These are phyloP conservation scores for Aphaenogaster floridana DNA, from an alignment of 1,140 invertebrate genomes.

Conservation along the genomic window DNA sequence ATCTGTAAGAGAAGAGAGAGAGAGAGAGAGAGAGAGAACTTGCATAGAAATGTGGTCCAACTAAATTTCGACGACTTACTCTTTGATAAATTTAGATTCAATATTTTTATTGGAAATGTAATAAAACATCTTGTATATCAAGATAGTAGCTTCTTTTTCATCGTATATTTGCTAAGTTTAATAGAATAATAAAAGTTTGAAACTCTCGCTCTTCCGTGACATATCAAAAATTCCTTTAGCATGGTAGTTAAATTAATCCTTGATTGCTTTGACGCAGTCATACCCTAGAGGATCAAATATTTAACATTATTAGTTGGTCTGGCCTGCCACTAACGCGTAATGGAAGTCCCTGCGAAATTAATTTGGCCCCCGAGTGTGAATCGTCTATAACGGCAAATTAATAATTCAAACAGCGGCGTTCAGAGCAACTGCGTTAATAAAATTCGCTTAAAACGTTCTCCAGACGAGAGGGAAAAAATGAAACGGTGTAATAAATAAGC, in stretches of 20 bases:
- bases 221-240: constrained; percentile 57
- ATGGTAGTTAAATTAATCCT: constrained; percentile 56
- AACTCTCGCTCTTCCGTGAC: constrained; percentile 4
- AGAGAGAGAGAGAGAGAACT: not conserved
- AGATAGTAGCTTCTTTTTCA: not conserved
- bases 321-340: constrained; percentile 58
- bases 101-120: not conserved
- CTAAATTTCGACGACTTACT: not conserved
- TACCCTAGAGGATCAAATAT: constrained; percentile 50
- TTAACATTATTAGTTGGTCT: constrained; percentile 59
- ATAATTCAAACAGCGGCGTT: constrained; percentile 49
- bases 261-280: constrained; percentile 56
- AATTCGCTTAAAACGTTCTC: constrained; percentile 21
- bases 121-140: not conserved
- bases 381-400: constrained; percentile 53
- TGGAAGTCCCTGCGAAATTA: constrained; percentile 62
- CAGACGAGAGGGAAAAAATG: not conserved
- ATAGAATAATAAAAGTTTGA: constrained; percentile 33
- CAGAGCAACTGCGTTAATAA: constrained; percentile 32
- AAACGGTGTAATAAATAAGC: constrained; percentile 5
- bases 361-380: constrained; percentile 56
- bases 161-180: constrained; percentile 25
- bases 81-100: not conserved
- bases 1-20: not conserved
- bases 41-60: not conserved